Evolutionary conservation across 2,888 invertebrate species (phyloP), one percentile per base, ranked within the genome.

Genomic region (Trachelus troglodyta): DNA sequence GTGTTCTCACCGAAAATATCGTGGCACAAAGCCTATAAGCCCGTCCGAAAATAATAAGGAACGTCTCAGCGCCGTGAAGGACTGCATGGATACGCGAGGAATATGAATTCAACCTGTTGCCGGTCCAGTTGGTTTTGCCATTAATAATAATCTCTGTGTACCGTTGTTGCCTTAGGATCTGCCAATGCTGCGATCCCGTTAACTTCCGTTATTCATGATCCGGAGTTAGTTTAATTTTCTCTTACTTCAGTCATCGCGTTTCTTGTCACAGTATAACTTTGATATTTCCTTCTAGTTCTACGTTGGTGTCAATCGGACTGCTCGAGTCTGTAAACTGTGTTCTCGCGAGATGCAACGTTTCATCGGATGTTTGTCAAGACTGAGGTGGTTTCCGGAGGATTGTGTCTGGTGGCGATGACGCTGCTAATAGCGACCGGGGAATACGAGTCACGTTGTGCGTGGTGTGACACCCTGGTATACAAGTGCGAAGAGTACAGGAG

Each of bases 381-480:
- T 56, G 56, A 23, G 56, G 56, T 56, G 56, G 9, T 56, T 56
- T 56, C 56, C 23, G 56, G 23, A 56, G 56, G 56, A 56, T 56
- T 56, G 56, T 56, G 23, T 56, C 23, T 56, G 56, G 56, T 56
- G 56, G 56, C 56, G 56, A 83, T 79, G 85, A 80, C 82, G 81
- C 77, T 85, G 79, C 80, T 81, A n/a, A 34, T 74, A 75, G 80
- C 75, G 68, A 77, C n/a, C 15, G 56, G 37, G 34, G 31, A 75
- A 75, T 76, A 78, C 71, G 73, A 79, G 71, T 34, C 33, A 9
- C 71, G 71, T 31, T 31, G 71, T 71, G 4, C 12, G 31, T 23
- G 71, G 71, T 71, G 71, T 33, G 33, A 34, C 71, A 33, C 12
- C 34, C 71, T 34, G 73, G 33, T 73, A 40, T 34, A 15, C 35